Percentiles rank a stretch among this genome's conserved stretches.
Evolutionary conservation across 92 coral and sea anemone genomes (phyloP).

Genomic region (Galaxea fascicularis): DNA sequence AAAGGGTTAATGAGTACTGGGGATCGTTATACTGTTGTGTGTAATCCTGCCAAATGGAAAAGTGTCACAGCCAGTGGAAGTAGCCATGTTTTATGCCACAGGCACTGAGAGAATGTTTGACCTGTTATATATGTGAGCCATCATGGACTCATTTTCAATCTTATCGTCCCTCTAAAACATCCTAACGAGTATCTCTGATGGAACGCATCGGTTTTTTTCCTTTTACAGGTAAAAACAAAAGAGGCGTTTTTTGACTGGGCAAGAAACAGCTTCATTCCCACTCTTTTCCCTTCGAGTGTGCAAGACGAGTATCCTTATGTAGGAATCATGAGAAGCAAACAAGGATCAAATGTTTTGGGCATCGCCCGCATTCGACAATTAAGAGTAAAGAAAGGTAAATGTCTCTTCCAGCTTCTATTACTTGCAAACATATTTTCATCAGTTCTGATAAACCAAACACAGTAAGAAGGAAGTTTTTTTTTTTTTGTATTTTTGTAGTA

Average conservation of each 20-base stretch:
- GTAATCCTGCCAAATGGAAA: no score
- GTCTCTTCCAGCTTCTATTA: neutral
- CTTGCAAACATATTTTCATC: neutral
- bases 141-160: no score
- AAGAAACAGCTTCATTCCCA: conserved; percentile 54
- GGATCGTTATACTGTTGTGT: no score
- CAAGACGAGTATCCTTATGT: conserved; percentile 72
- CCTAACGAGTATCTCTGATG: neutral
- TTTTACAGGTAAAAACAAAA: conserved; percentile 50
- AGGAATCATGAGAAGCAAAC: conserved; percentile 66
- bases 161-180: no score
- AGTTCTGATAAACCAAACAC: no score
- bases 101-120: no score
- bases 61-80: no score
- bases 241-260: conserved; percentile 78
- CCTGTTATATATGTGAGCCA: no score
- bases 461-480: no score
- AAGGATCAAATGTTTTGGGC: conserved; percentile 77
- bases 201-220: neutral
- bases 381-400: conserved; percentile 79
- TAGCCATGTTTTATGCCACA: no score
- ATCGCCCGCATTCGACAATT: conserved; percentile 90
- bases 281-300: conserved; percentile 76
- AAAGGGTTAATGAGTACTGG: no score
- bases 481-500: no score